Evolutionary conservation across 2,888 invertebrate genomes (phyloP).

Genomic region (Drosophila limbata): DNA sequence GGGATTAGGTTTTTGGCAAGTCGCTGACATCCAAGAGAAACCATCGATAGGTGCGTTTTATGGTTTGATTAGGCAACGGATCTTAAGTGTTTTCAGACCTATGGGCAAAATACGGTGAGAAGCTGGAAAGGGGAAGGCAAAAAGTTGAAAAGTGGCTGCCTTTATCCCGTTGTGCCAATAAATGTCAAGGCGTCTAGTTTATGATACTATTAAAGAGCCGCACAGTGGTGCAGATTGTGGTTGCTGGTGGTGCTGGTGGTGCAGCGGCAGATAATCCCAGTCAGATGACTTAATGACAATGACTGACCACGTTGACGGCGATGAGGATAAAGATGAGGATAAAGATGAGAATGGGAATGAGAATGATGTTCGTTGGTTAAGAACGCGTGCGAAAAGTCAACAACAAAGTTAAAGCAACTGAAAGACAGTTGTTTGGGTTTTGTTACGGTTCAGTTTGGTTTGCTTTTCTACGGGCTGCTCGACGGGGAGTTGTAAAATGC

Average conservation of each 20-base stretch:
- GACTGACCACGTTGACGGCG: conserved; percentile 39
- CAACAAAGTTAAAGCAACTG: conserved; percentile 55
- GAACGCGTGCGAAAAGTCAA: conserved; percentile 61
- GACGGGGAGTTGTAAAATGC: conserved; percentile 75
- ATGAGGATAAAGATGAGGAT: conserved; percentile 16
- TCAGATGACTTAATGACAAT: conserved; percentile 64
- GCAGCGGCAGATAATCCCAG: conserved; percentile 55
- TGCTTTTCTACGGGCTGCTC: conserved; percentile 33
- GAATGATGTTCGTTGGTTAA: conserved; percentile 30
- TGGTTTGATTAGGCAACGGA: conserved; percentile 26
- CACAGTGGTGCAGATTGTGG: conserved; percentile 22
- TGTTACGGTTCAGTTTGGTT: conserved; percentile 10
- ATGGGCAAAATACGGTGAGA: not conserved
- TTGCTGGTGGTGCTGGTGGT: conserved; percentile 6
- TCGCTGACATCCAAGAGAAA: conserved; percentile 36
- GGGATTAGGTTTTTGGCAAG: conserved; percentile 9
- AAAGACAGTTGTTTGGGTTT: conserved; percentile 21
- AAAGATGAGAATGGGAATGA: conserved; percentile 5
- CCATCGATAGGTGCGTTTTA: conserved; percentile 38
- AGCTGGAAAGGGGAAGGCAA: not conserved
- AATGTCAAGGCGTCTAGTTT: conserved; percentile 62
- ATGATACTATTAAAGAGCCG: conserved; percentile 59
- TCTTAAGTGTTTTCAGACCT: conserved; percentile 19
- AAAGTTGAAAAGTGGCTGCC: not conserved
- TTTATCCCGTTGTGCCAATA: conserved; percentile 33